Conservation (phyloP, 2,797 vertebrate species). For the Hippopotamyrus pictus region DNA sequence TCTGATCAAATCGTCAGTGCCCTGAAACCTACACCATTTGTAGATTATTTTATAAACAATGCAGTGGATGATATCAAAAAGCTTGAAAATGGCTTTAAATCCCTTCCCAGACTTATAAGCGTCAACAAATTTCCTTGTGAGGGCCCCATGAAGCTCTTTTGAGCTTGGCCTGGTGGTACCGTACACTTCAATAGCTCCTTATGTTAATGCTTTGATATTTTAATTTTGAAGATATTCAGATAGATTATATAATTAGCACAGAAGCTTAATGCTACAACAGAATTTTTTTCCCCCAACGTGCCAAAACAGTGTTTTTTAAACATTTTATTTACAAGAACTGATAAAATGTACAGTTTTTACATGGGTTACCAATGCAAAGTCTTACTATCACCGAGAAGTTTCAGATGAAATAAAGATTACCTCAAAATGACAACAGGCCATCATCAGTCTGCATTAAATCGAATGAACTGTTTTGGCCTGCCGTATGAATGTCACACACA, state of each 20-base stretch:
- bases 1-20: neutral
- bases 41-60: neutral
- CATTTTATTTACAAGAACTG: constrained; percentile 90
- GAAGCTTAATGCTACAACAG: neutral
- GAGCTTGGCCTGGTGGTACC: neutral
- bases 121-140: neutral
- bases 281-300: neutral
- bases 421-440: constrained; percentile 45
- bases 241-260: neutral
- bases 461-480: constrained; percentile 7
- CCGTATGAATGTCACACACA: neutral
- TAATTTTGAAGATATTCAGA: neutral
- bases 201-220: neutral
- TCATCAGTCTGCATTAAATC: constrained; percentile 30
- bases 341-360: constrained; percentile 98
- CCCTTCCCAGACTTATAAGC: neutral
- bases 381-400: constrained; percentile 54
- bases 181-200: neutral
- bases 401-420: constrained; percentile 38
- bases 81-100: neutral
- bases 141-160: neutral
- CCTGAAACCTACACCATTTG: neutral
- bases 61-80: neutral
- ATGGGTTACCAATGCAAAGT: constrained; percentile 94
- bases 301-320: constrained; percentile 3